These are phyloP conservation scores for Rotaria sp. DNA, from an alignment of 2,888 invertebrate species.

Conservation along the genomic window DNA sequence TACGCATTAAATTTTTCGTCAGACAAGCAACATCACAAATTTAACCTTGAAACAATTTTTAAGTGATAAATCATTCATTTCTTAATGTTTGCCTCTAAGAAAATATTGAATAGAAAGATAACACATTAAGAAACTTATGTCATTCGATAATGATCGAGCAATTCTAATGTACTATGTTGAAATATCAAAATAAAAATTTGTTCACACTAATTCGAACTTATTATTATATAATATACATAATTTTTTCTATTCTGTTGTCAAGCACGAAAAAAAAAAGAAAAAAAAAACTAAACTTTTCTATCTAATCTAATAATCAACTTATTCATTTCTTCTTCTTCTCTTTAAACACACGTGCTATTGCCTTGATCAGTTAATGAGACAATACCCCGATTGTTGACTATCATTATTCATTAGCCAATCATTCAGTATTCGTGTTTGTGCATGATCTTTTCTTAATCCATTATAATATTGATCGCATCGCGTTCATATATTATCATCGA, in stretches of 20 bases:
- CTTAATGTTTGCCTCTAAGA: too few relatives aligned
- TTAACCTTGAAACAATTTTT: too few relatives aligned
- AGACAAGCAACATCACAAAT: too few relatives aligned
- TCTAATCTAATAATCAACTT: conserved; percentile 8
- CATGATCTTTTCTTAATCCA: not conserved
- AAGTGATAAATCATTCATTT: too few relatives aligned
- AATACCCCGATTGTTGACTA: not conserved
- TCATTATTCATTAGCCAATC: conserved; percentile 3
- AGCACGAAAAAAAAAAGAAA: not conserved
- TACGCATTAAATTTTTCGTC: too few relatives aligned
- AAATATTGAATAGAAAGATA: too few relatives aligned
- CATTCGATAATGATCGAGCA: too few relatives aligned
- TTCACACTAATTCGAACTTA: too few relatives aligned
- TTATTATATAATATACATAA: too few relatives aligned
- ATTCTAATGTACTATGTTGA: too few relatives aligned
- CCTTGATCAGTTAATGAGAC: conserved; percentile 19
- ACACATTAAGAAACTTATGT: too few relatives aligned
- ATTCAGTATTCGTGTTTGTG: not conserved
- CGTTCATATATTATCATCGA: not conserved
- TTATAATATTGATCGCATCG: not conserved
- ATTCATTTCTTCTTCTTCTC: not conserved
- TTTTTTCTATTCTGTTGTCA: not conserved
- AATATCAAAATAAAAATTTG: too few relatives aligned
- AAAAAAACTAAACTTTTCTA: not conserved
- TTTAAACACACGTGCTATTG: not conserved